Evolutionary conservation across 2,113 vertebrate genomes (phyloP).

Genomic region (Orycteropus afer): DNA sequence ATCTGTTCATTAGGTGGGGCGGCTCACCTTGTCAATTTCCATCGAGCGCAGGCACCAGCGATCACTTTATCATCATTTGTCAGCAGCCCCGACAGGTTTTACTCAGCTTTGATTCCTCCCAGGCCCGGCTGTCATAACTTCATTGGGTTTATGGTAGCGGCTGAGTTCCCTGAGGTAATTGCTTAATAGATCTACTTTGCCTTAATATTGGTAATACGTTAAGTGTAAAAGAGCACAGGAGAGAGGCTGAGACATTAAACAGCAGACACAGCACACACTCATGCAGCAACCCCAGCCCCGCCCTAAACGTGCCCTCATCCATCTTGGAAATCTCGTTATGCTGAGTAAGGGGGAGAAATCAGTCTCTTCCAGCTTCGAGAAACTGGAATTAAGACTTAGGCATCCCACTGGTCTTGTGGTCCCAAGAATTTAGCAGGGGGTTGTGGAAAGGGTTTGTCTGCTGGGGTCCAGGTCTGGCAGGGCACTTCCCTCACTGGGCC

Average conservation of each 20-base stretch:
- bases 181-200: constrained; percentile 84
- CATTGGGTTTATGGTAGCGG: constrained; percentile 84
- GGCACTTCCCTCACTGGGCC: not conserved
- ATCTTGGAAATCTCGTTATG: constrained; percentile 64
- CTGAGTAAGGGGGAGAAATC: not conserved
- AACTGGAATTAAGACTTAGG: constrained; percentile 20
- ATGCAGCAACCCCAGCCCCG: not conserved
- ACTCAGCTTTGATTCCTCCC: constrained; percentile 89
- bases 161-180: constrained; percentile 83
- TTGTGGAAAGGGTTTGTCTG: not conserved
- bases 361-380: not conserved
- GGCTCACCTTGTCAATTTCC: constrained; percentile 91
- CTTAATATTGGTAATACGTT: constrained; percentile 81
- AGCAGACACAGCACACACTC: not conserved
- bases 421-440: not conserved
- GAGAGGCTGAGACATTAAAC: not conserved
- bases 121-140: constrained; percentile 89
- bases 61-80: constrained; percentile 99
- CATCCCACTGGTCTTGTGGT: not conserved
- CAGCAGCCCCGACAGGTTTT: constrained; percentile 90
- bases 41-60: constrained; percentile 90
- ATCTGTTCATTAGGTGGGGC: constrained; percentile 93
- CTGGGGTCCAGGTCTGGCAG: too few species aligned
- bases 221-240: constrained; percentile 56
- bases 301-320: not conserved